Percentiles rank a stretch among this genome's conserved stretches.
Evolutionary conservation across 2,113 vertebrate species (phyloP).

Genomic region (Callithrix jacchus): DNA sequence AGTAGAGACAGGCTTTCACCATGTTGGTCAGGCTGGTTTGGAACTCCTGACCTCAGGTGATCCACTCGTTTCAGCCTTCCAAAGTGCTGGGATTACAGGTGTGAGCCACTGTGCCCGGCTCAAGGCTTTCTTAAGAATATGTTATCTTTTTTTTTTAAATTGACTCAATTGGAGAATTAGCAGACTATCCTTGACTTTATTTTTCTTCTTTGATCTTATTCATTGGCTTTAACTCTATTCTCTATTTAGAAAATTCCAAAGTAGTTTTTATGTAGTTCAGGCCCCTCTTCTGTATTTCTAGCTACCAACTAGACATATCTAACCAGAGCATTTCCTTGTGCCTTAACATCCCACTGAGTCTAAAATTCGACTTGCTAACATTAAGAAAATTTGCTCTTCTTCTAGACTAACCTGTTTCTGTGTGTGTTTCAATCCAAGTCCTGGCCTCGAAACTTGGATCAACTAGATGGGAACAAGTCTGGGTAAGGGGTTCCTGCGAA

Average conservation of each 20-base stretch:
- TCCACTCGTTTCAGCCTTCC: too few relatives aligned
- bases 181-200: not conserved
- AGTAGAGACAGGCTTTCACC: too few relatives aligned
- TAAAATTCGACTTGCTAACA: not conserved
- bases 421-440: constrained; percentile 18
- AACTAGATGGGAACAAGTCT: not conserved
- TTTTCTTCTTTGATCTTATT: constrained; percentile 12
- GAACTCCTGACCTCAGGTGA: too few relatives aligned
- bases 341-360: not conserved
- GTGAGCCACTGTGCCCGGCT: too few relatives aligned
- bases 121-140: not conserved
- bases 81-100: too few relatives aligned
- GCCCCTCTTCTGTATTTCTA: not conserved
- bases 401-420: constrained; percentile 40
- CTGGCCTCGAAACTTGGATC: constrained; percentile 2
- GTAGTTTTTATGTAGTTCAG: constrained; percentile 18
- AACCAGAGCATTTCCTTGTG: not conserved
- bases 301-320: not conserved
- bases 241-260: constrained; percentile 32
- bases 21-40: too few relatives aligned
- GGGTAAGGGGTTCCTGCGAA: constrained; percentile 6
- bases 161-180: constrained; percentile 19
- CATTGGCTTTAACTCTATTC: constrained; percentile 8
- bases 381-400: constrained; percentile 21
- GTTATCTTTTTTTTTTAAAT: constrained; percentile 19